Base-by-base conservation (phyloP, 1,140 invertebrate species). In the Trachymyrmex septentrionalis region DNA sequence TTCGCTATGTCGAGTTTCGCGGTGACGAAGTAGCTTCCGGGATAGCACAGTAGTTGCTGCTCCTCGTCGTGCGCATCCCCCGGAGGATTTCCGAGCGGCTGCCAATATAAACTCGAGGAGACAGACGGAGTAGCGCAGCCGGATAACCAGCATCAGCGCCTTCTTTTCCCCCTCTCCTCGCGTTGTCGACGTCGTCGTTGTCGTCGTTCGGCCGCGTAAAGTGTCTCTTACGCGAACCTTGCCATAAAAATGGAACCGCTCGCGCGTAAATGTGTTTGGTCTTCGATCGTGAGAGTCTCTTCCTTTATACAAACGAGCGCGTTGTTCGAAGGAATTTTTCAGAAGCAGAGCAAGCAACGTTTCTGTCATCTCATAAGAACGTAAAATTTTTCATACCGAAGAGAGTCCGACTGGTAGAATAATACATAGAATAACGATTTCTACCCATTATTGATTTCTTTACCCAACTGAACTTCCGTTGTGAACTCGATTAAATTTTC, bases 1-100 rank as follows among this genome's bases (percentile, higher is more conserved):
- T n/a, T 7, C 12, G 50, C 50, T 71, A 44, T 44, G 67, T 59
- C 78, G 53, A 34, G 69, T 61, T 16, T 67, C 57, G 53, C 64
- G 53, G 76, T 86, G 85, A 86, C 85, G 85, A 86, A 86, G 85
- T 86, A 82, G 64, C 78, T 84, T 86, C 64, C 85, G 77, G 77
- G 30, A 80, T 63, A n/a, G 44, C n/a, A 16, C 27, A n/a, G 21
- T 67, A 38, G 63, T 66, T 30, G 44, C 71, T 66, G 21, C 59
- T 38, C 19, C 85, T 59, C 76, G 72, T 53, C 78, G 67, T 53
- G 21, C 48, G 72, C 57, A 77, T 76, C 72, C 59, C 72, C 73
- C 61, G 50, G 75, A 66, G 75, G 63, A 77, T 85, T 67, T 77
- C 55, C 82, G 71, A 76, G 69, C 82, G 55, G 21, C 71, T 87